Base-by-base conservation (phyloP, 2,888 invertebrate genomes). In the Anthophora plumipes region DNA sequence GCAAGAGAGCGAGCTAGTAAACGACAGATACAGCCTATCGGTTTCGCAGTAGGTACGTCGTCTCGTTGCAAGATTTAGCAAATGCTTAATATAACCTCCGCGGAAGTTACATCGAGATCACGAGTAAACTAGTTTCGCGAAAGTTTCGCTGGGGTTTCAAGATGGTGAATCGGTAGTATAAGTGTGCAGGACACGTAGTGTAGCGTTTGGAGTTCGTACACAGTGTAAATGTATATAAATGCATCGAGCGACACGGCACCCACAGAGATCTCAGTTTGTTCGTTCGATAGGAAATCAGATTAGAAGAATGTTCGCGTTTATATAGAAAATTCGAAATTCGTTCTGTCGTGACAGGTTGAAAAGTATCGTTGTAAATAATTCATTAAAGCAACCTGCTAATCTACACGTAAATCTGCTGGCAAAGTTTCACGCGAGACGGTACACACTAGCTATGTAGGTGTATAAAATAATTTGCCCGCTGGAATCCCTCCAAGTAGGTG, bases 61-160 rank as follows among this genome's bases (percentile, higher is more conserved):
- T 83, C 73, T 60, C 64, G 67, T 61, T 63, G 68, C 68, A 67
- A 78, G 70, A 73, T 77, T 85, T 87, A 84, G 82, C 77, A 80
- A 78, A 82, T 87, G 82, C 85, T 85, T 87, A 85, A 87, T 87
- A 85, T 87, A 87, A 87, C 81, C 83, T 41, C 55, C 41, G 48
- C 69, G 67, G 72, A 85, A 87, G 87, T 87, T 85, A 83, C 87
- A 87, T 85, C 78, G 74, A 81, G 84, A 87, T 87, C 84, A 77
- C 77, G 81, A 59, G 77, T 76, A 85, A 87, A 87, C 87, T 85
- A 87, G 85, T 87, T 87, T 85, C 75, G 25, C 63, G 72, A 80
- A 87, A 87, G 87, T 87, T 87, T 79, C 85, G 17, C 59, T 43
- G 64, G n/a, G 64, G 31, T 31, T 68, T 63, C 60, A 17, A 68